Base-by-base conservation (phyloP, 2,113 vertebrate genomes). In the Alosa alosa region DNA sequence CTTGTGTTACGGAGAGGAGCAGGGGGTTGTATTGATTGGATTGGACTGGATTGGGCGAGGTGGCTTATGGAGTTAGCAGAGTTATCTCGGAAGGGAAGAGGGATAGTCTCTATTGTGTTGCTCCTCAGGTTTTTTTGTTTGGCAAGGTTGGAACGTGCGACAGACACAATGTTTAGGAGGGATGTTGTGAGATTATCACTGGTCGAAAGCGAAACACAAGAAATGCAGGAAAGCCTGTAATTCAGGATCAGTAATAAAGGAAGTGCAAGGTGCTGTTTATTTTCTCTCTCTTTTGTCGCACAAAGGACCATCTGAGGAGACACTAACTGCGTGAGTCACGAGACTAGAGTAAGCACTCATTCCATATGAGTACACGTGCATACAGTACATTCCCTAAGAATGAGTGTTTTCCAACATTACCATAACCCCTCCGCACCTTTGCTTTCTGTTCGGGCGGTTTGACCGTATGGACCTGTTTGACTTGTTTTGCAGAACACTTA, bases 1-100 rank as follows among this genome's bases (percentile, higher is more conserved):
- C 44, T 18, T 18, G 64, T 72, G 64, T 25, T 75, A 9, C 2
- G n/a, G 60, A 64, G 25, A 46, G 52, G 55, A 45, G 50, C 25
- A 4, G 17, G 75, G 18, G 84, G 18, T 8, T 50, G 36, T 31
- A 78, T 72, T 78, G 68, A 84, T 60, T 72, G 84, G 84, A 87
- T 85, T 82, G 82, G 86, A 87, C 64, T 81, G 50, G 82, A 86
- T 82, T 57, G 81, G 75, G 85, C 25, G n/a, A 83, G 41, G 52
- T 25, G 44, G 85, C 83, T 89, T 88, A 86, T 83, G 82, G 64
- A 86, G 83, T 72, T 72, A 72, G n/a, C 11, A 72, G n/a, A 72
- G 64, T 72, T 72, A 72, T 31, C 64, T 31, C 6, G 4, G 64
- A 31, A 31, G 25, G 22, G n/a, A 36, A 72, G 15, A 72, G 64